phyloP scores from a whole-genome alignment of 2,888 invertebrate species.

The Agrilus biguttatus region DNA sequence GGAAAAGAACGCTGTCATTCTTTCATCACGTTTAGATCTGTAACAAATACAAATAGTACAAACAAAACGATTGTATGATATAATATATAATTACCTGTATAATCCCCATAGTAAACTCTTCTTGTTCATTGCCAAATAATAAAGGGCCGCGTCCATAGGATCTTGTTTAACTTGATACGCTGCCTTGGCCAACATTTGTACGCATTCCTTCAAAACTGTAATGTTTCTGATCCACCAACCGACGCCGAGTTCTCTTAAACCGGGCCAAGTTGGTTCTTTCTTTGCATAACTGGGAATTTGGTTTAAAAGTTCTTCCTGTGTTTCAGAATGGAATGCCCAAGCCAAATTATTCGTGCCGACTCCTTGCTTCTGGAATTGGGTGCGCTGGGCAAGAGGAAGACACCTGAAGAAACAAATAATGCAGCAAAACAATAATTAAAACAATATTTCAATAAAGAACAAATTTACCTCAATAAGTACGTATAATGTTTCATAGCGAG shows the following conservation, averaged over 20 bases:
- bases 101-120: constrained; percentile 93
- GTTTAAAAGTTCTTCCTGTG: constrained; percentile 85
- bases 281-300: constrained; percentile 80
- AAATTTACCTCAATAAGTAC: constrained; percentile 51
- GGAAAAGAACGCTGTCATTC: constrained; percentile 89
- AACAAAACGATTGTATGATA: background rate
- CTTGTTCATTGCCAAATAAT: constrained; percentile 96
- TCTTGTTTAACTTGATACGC: constrained; percentile 86
- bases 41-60: constrained; percentile 3
- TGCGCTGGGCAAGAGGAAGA: constrained; percentile 77
- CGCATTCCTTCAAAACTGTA: constrained; percentile 62
- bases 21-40: constrained; percentile 69
- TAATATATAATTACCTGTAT: constrained; percentile 35
- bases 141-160: constrained; percentile 94
- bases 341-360: constrained; percentile 84
- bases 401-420: constrained; percentile 41
- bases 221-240: constrained; percentile 95
- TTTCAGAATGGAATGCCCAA: constrained; percentile 99
- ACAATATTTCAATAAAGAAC: background rate
- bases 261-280: constrained; percentile 76
- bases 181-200: constrained; percentile 89
- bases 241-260: constrained; percentile 75
- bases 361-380: constrained; percentile 72
- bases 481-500: constrained; percentile 97
- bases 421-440: background rate